Conservation (phyloP, 2,888 invertebrate species). For the Chrysomela aeneicollis region DNA sequence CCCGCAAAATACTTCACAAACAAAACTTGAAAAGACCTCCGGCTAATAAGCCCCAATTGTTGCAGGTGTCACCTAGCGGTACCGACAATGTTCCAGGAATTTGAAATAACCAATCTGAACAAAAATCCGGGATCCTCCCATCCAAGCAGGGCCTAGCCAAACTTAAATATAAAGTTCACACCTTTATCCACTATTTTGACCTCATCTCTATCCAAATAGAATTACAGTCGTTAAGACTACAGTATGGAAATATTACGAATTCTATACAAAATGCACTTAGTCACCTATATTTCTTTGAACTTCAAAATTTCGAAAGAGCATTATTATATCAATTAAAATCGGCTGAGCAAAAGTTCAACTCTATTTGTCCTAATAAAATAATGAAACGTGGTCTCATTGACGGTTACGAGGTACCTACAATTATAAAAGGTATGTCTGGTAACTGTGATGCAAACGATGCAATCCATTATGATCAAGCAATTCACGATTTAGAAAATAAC, state of each 20-base stretch:
- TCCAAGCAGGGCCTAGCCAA: conserved; percentile 7
- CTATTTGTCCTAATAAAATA: neutral
- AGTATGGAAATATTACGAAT: neutral
- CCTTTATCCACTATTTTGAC: conserved; percentile 14
- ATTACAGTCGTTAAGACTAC: neutral
- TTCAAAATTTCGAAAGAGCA: too few relatives aligned
- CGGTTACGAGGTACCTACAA: too few relatives aligned
- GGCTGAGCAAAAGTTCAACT: neutral
- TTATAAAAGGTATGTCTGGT: neutral
- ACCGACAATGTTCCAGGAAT: neutral
- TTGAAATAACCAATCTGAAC: conserved; percentile 6
- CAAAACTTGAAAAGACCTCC: too few relatives aligned
- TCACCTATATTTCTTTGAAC: too few relatives aligned
- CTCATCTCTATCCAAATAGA: conserved; percentile 5
- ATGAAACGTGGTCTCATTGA: neutral
- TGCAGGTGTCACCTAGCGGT: too few relatives aligned
- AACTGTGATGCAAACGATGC: too few relatives aligned
- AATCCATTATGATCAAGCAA: too few relatives aligned
- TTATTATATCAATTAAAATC: too few relatives aligned
- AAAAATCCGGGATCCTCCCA: conserved; percentile 13
- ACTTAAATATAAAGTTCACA: conserved; percentile 9
- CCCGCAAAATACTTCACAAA: too few relatives aligned
- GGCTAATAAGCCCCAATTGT: too few relatives aligned
- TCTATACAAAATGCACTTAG: too few relatives aligned
- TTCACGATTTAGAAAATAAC: too few relatives aligned